phyloP scores from a whole-genome alignment of 1,140 invertebrate species.

The Rhysida immarginata region DNA sequence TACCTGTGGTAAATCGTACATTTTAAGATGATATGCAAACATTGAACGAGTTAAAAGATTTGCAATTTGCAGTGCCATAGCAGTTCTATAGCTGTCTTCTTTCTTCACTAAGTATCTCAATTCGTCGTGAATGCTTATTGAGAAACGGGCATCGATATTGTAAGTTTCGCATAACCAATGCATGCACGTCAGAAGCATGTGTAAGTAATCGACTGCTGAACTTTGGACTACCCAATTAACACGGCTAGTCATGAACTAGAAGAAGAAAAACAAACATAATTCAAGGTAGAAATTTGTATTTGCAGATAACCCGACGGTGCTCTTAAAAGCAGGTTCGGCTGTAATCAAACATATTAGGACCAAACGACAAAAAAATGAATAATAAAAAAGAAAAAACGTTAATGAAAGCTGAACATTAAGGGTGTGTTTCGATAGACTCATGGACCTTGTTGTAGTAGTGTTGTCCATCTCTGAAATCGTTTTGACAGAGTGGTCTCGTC shows the following conservation, averaged over 20 bases:
- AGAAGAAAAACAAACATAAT: slow-evolving; percentile 8
- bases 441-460: no score
- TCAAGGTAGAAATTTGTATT: no score
- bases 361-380: no score
- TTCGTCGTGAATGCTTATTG: slow-evolving; percentile 96
- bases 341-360: no score
- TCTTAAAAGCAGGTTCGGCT: no score
- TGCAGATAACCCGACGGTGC: no score
- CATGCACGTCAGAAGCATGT: slow-evolving; percentile 93
- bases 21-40: slow-evolving; percentile 67
- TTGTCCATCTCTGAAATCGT: no score
- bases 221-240: slow-evolving; percentile 99
- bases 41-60: slow-evolving; percentile 83
- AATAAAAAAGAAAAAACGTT: no score
- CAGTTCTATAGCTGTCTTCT: slow-evolving; percentile 66
- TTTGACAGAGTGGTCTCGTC: no score
- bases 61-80: slow-evolving; percentile 86
- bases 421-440: no score
- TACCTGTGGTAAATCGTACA: slow-evolving; percentile 57
- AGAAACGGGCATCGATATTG: slow-evolving; percentile 62
- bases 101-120: slow-evolving; percentile 75
- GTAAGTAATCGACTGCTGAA: slow-evolving; percentile 94
- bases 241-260: slow-evolving; percentile 65
- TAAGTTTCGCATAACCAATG: slow-evolving; percentile 61
- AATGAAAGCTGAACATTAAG: no score